Evolutionary conservation across 2,113 vertebrate species (phyloP), one percentile per base, ranked within the genome.

Genomic region (Halichoeres trimaculatus): DNA sequence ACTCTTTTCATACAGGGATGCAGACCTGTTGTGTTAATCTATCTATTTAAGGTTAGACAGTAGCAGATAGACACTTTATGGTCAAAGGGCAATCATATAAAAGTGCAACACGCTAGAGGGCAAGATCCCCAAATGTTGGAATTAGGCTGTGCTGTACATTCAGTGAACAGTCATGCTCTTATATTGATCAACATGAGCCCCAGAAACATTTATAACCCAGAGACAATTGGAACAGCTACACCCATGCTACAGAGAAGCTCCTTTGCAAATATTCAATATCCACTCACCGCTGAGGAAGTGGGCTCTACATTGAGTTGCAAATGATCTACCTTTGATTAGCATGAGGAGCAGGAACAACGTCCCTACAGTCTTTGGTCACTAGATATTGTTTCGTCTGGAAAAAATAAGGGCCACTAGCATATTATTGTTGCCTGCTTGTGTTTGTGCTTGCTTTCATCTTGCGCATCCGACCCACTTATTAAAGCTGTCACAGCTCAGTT

Each of bases 201-300:
- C 55, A 58, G 55, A 17, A 63, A 47, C 64, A 67, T 36, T 72
- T 76, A 26, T 30, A 47, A 71, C 40, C 52, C 48, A 13, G 2
- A 58, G 47, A 64, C 60, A 30, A 77, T 17, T 61, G 30, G 38
- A 57, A 64, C 23, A 69, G 36, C 70, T 74, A 69, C 54, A 56
- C 57, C 50, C 40, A 30, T 59, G 64, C 65, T 84, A 63, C 62
- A 76, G 57, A 14, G 36, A 68, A 48, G 4, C 85, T 90, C 64
- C 88, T 92, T 90, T 91, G 89, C 89, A 89, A 79, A 80, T 90
- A 85, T 90, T 87, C 77, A 89, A 85, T 87, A 80, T 88, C 55
- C 67, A 48, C 69, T 90, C 74, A 76, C 78, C 81, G 38, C 76
- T n/a, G 69, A 83, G 85, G 85, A 89, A 67, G 76, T 73, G 59